Base-by-base conservation (phyloP, 35 echinoderm and acorn worm genomes). In the Patiria miniata region DNA sequence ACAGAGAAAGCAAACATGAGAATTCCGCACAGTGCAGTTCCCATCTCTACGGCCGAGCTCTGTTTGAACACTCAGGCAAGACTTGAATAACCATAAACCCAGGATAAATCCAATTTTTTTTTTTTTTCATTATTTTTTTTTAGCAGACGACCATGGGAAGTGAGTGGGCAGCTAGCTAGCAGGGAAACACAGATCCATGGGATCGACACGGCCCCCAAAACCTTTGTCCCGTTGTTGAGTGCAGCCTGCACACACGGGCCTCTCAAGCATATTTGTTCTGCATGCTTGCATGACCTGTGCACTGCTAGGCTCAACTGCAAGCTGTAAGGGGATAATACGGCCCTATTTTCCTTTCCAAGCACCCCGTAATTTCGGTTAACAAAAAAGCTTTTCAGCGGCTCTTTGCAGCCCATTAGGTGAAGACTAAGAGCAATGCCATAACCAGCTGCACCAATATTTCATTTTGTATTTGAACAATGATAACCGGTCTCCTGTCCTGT, bases 391-490 rank as follows among this genome's bases (percentile, higher is more conserved):
- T 47, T 47, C 26, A 73, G 34, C 29, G 26, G 65, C 26, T 73
- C 34, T 73, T 73, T 16, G 34, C 65, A 73, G 65, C 34, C 65
- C 29, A 34, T 73, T 73, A 32, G 65, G 34, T 32, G 34, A 32
- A 73, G 65, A 36, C 65, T 73, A 73, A 32, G 26, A 73, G 15
- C 34, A 47, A 73, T 23, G 22, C 14, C 29, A 23, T 30, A 73
- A 34, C 65, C 65, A 73, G 65, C 65, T 73, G 65, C 65, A 73
- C 7, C 65, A 73, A 73, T 73, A 73, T 14, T 73, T 73, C 65
- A 73, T 26, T 36, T 34, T 36, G 7, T 32, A 73, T 34, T 73
- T 73, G 65, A 30, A 73, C 65, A 73, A 73, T 32, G 65, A 73
- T 73, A 34, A 73, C 65, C 14, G 15, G 34, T 73, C 42, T 47